These are phyloP conservation scores for Cylloceria caligata DNA, from an alignment of 2,888 invertebrate species.

Conservation along the genomic window DNA sequence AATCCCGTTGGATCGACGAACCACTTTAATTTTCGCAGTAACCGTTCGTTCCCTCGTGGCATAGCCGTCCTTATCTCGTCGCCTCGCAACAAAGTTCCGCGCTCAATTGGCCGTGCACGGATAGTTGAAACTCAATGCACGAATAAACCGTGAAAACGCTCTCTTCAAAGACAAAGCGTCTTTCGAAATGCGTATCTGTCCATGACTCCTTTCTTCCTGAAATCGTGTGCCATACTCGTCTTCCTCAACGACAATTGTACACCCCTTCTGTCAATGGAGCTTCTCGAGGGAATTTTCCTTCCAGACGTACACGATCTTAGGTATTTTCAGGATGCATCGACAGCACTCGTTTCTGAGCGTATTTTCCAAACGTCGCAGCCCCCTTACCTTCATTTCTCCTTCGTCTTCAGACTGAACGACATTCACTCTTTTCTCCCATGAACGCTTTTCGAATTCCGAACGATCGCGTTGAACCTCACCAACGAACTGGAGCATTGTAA, in stretches of 20 bases:
- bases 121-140: background rate
- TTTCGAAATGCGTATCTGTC: background rate
- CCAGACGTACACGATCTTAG: background rate
- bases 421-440: background rate
- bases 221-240: background rate
- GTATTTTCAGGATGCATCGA: conserved; percentile 11
- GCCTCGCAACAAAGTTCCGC: background rate
- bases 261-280: background rate
- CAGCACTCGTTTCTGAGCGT: background rate
- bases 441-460: conserved; percentile 46
- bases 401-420: conserved; percentile 14
- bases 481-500: background rate
- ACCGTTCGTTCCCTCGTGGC: background rate
- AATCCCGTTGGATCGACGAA: background rate
- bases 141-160: background rate
- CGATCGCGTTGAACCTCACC: background rate
- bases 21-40: background rate
- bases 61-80: background rate
- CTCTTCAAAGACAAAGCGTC: background rate
- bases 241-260: background rate
- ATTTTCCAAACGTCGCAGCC: background rate
- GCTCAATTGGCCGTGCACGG: background rate
- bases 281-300: background rate
- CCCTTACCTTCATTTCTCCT: background rate
- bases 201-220: background rate